phyloP scores from a whole-genome alignment of 1,140 invertebrate species.

The Yoshiicerus persimilis region DNA sequence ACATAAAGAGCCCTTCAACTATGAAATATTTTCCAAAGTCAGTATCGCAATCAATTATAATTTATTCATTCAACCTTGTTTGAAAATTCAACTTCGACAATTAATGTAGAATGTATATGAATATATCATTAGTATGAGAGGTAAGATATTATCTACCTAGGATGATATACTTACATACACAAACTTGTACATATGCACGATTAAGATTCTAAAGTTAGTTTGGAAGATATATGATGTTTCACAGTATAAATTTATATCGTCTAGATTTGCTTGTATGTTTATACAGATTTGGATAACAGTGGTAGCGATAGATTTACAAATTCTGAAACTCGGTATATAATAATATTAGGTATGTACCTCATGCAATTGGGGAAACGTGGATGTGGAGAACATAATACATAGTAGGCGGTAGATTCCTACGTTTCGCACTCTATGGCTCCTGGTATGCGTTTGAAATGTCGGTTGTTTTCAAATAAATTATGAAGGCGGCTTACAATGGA shows the following conservation, averaged over 20 bases:
- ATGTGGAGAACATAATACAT: neutral
- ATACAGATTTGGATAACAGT: neutral
- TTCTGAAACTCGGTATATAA: neutral
- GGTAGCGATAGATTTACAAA: neutral
- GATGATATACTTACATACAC: neutral
- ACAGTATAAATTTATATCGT: neutral
- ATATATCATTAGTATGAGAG: neutral
- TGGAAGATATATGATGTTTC: neutral
- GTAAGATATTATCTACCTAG: neutral
- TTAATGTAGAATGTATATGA: conserved; percentile 17
- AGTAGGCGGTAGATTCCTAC: neutral
- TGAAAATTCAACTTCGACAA: conserved; percentile 23
- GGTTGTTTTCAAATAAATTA: conserved; percentile 25
- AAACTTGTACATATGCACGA: neutral
- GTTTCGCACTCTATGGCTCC: neutral
- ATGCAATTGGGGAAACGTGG: neutral
- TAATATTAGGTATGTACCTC: neutral
- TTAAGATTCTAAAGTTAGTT: neutral
- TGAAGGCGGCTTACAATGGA: neutral
- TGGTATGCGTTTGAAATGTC: conserved; percentile 23
- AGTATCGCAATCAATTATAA: conserved; percentile 38
- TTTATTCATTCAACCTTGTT: conserved; percentile 37
- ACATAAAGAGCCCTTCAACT: neutral
- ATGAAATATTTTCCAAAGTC: neutral
- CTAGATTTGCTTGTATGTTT: neutral